phyloP scores from a whole-genome alignment of 2,888 invertebrate species.

The Agrotis exclamationis region DNA sequence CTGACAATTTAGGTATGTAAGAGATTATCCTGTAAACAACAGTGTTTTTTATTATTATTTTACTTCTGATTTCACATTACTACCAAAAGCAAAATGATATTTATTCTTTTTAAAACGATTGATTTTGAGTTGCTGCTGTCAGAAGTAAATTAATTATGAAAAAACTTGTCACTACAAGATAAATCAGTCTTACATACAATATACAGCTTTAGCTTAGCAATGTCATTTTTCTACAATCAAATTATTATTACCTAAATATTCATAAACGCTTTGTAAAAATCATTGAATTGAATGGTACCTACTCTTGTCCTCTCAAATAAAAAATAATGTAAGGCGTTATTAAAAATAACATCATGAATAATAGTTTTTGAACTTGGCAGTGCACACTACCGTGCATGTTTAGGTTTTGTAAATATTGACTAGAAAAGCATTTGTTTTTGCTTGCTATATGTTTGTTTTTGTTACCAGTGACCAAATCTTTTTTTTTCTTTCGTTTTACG shows the following conservation, averaged over 20 bases:
- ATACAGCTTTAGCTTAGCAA: not conserved
- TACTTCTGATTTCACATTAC: not conserved
- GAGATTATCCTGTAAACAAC: not conserved
- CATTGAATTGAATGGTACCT: not conserved
- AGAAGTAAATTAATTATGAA: not conserved
- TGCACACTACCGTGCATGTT: constrained; percentile 19
- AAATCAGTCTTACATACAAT: not conserved
- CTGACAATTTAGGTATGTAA: not conserved
- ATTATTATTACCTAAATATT: not conserved
- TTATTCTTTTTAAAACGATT: not conserved
- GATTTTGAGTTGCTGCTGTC: not conserved
- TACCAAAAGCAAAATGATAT: not conserved
- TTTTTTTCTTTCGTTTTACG: constrained; percentile 30
- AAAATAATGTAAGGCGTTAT: constrained; percentile 1
- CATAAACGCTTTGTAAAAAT: not conserved
- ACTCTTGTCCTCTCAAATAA: too few species aligned
- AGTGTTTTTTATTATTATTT: too few species aligned
- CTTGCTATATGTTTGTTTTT: not conserved
- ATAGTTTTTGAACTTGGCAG: constrained; percentile 9
- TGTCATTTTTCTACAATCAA: not conserved
- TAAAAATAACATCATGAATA: not conserved
- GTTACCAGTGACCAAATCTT: constrained; percentile 19
- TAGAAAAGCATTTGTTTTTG: not conserved
- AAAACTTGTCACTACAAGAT: not conserved
- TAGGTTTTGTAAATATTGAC: not conserved